These are phyloP conservation scores for Tyrophagus putrescentiae DNA, from an alignment of 1,140 invertebrate genomes.

Conservation along the genomic window DNA sequence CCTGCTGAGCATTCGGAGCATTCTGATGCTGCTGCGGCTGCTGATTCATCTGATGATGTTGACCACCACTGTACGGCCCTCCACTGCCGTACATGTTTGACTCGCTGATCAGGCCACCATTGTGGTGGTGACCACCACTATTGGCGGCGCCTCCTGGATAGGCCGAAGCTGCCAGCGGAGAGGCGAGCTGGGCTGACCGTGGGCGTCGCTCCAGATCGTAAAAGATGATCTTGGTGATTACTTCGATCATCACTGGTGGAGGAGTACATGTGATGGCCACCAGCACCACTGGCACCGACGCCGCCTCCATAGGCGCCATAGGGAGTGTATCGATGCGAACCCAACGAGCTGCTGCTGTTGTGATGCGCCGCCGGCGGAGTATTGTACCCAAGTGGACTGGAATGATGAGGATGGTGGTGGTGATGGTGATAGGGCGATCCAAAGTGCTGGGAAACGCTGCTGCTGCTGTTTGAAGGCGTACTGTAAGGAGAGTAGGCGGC, in stretches of 20 bases:
- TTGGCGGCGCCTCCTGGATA: not conserved
- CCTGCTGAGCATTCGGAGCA: not conserved
- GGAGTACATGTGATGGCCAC: no score
- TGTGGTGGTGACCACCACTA: no score
- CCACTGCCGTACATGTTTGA: no score
- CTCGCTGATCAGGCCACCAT: not conserved
- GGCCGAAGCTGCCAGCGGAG: not conserved
- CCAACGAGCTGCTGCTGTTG: no score
- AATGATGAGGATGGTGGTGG: not conserved
- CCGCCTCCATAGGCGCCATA: conserved; percentile 4
- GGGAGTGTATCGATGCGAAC: not conserved
- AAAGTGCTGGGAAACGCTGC: no score
- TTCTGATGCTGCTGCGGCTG: not conserved
- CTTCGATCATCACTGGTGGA: no score
- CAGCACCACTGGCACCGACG: no score
- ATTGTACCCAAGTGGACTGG: no score
- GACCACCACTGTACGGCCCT: not conserved
- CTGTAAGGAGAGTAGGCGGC: not conserved
- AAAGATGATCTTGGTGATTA: no score
- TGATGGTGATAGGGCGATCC: no score
- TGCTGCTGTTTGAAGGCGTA: not conserved
- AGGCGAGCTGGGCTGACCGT: not conserved
- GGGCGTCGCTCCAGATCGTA: no score
- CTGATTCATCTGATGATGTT: no score
- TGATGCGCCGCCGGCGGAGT: not conserved